Conservation (phyloP, 2,888 invertebrate genomes). For the Pseudococcus jackbeardsleyi region DNA sequence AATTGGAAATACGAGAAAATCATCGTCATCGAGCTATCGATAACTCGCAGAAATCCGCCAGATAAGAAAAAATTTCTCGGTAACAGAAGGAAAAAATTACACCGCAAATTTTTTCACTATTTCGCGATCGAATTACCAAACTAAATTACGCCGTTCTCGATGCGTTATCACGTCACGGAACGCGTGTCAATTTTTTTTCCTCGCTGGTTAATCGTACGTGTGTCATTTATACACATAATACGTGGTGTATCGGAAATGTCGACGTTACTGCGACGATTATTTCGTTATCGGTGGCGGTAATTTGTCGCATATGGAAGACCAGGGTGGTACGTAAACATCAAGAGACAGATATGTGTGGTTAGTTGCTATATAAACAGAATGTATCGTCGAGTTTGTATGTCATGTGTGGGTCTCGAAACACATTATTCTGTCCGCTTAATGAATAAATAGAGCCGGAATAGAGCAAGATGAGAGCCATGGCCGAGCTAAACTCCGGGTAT, state of each 20-base stretch:
- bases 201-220: not conserved
- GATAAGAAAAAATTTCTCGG: not conserved
- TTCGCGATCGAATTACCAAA: not conserved
- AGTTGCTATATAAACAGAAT: not conserved
- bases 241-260: constrained; percentile 3
- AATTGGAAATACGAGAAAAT: no score
- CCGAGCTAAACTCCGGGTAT: no score
- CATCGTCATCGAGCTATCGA: no score
- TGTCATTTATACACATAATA: not conserved
- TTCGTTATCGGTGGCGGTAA: not conserved
- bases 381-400: not conserved
- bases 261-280: not conserved
- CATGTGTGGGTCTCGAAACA: not conserved
- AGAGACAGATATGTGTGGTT: not conserved
- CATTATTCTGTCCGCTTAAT: not conserved
- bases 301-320: constrained; percentile 1
- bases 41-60: not conserved
- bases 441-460: not conserved
- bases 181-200: not conserved
- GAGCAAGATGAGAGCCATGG: not conserved
- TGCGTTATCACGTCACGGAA: not conserved
- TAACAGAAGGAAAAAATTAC: not conserved
- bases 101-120: not conserved
- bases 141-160: not conserved
- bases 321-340: not conserved